A percentile compares a stretch with the other conserved stretches of the same genome.
phyloP scores from a whole-genome alignment of 2,113 vertebrate genomes.

The Salvelinus fontinalis region DNA sequence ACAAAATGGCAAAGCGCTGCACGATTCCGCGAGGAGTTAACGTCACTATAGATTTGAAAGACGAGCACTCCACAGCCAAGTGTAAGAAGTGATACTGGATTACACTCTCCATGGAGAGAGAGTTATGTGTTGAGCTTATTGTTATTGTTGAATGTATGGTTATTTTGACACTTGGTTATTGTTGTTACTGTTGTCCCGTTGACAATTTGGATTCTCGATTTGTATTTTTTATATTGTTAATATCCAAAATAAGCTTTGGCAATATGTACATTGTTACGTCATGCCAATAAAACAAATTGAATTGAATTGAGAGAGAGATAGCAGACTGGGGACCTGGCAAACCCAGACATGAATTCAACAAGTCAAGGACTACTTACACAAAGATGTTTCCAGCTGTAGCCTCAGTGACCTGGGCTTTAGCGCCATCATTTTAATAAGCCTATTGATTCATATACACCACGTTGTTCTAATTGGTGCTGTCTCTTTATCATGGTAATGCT shows the following conservation, averaged over 20 bases:
- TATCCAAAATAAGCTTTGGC: too few species aligned
- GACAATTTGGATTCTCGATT: too few species aligned
- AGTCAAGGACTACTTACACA: slow-evolving; percentile 30
- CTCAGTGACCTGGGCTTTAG: slow-evolving; percentile 3
- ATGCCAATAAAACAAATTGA: too few species aligned
- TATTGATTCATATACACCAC: slow-evolving; percentile 33
- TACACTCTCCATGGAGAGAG: slow-evolving; percentile 29
- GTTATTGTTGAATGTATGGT: too few species aligned
- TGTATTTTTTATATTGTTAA: too few species aligned
- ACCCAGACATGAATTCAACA: slow-evolving; percentile 41
- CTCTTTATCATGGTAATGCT: slow-evolving; percentile 41
- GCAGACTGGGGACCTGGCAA: slow-evolving; percentile 31
- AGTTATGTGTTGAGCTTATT: too few species aligned
- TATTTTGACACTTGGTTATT: too few species aligned
- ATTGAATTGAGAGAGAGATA: not conserved
- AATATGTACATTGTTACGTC: too few species aligned
- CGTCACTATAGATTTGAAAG: not conserved
- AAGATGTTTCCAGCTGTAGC: slow-evolving; percentile 17
- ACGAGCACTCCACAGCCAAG: slow-evolving; percentile 38
- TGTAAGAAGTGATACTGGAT: slow-evolving; percentile 22
- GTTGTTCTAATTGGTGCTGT: slow-evolving; percentile 22
- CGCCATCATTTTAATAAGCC: slow-evolving; percentile 41
- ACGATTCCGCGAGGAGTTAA: too few species aligned
- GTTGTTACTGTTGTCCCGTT: too few species aligned
- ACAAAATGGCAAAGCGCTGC: too few species aligned